phyloP scores from a whole-genome alignment of 2,113 vertebrate genomes.

The Xenopus borealis region DNA sequence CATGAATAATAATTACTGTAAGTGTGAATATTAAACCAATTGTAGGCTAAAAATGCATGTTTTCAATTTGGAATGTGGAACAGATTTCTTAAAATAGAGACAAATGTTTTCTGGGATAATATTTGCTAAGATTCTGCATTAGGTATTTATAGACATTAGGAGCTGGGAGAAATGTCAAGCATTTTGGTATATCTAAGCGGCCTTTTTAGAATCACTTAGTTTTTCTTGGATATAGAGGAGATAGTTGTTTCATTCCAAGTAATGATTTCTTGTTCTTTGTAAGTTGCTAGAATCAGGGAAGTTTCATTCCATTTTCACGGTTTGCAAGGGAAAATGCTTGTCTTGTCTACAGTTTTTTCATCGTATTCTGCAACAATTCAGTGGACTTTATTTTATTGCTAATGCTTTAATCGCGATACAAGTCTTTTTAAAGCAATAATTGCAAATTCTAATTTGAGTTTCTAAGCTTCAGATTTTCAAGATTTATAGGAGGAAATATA shows the following conservation, averaged over 20 bases:
- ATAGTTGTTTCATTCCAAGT: neutral
- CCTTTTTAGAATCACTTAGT: neutral
- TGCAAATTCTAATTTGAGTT: too few species aligned
- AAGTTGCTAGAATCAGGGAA: neutral
- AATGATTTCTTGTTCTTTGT: neutral
- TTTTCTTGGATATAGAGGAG: neutral
- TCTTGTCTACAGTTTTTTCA: too few species aligned
- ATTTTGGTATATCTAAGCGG: neutral
- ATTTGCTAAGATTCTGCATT: neutral
- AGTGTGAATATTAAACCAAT: constrained; percentile 24
- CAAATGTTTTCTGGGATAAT: neutral
- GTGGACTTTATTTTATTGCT: too few species aligned
- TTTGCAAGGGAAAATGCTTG: too few species aligned
- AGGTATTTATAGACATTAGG: neutral
- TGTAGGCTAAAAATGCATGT: constrained; percentile 8
- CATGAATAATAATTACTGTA: constrained; percentile 23
- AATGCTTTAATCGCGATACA: too few species aligned
- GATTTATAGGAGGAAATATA: too few species aligned
- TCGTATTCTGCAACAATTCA: too few species aligned
- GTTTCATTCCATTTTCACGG: too few species aligned
- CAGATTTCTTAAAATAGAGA: neutral
- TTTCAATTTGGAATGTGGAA: neutral
- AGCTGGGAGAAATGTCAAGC: neutral
- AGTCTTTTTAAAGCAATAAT: too few species aligned
- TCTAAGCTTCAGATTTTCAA: too few species aligned